A percentile compares a stretch with the other conserved stretches of the same genome.
These are phyloP conservation scores for Drosophila parvula DNA, from an alignment of 1,140 invertebrate genomes.

Conservation along the genomic window DNA sequence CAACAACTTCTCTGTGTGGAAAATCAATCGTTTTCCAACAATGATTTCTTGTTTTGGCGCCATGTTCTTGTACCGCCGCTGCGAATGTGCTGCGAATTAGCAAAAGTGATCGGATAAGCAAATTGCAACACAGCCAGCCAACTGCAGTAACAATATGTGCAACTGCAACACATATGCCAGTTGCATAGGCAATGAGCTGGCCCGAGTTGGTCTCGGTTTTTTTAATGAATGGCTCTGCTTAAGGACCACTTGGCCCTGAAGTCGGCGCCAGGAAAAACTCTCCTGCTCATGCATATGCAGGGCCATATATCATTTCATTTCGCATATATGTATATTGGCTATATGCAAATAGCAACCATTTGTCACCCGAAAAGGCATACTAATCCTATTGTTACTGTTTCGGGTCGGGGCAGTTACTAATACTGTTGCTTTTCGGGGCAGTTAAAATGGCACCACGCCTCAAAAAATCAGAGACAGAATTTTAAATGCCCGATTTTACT, in stretches of 20 bases:
- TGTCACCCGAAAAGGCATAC: slow-evolving; percentile 30
- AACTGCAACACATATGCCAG: slow-evolving; percentile 50
- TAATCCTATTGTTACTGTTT: not conserved
- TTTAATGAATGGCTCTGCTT: slow-evolving; percentile 68
- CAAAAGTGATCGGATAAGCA: slow-evolving; percentile 79
- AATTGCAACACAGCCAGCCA: slow-evolving; percentile 38
- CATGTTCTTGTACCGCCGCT: slow-evolving; percentile 29
- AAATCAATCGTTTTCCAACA: slow-evolving; percentile 54
- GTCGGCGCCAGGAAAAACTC: slow-evolving; percentile 49
- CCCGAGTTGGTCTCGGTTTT: slow-evolving; percentile 35
- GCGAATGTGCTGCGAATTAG: slow-evolving; percentile 80
- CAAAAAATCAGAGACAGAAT: slow-evolving; percentile 44
- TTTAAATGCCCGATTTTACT: slow-evolving; percentile 58
- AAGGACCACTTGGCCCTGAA: slow-evolving; percentile 56
- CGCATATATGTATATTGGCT: slow-evolving; percentile 36
- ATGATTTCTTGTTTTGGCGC: slow-evolving; percentile 65
- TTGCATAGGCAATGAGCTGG: slow-evolving; percentile 64
- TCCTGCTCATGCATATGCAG: slow-evolving; percentile 69
- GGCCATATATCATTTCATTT: slow-evolving; percentile 70
- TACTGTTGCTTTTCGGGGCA: slow-evolving; percentile 19
- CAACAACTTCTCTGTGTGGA: slow-evolving; percentile 24
- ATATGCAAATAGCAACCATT: slow-evolving; percentile 61
- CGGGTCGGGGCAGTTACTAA: slow-evolving; percentile 17
- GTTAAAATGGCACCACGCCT: slow-evolving; percentile 72
- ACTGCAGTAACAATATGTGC: slow-evolving; percentile 28